Evolutionary conservation across 2,113 vertebrate species (phyloP), one percentile per base, ranked within the genome.

Genomic region (Notothenia rossii): DNA sequence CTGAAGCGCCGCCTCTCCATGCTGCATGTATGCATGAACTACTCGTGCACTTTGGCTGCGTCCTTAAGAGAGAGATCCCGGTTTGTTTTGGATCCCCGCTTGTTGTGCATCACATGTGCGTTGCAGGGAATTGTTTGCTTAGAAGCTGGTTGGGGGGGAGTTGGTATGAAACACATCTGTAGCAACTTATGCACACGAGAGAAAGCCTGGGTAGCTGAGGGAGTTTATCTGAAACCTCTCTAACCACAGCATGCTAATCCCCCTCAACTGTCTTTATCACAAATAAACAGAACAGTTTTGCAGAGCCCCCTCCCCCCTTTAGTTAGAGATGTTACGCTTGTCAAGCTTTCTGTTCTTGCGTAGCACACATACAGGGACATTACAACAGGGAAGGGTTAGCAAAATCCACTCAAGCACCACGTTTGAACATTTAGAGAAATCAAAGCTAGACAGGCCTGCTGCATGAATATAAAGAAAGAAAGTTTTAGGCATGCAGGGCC

Each of bases 11-110:
- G 80, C 60, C 59, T 86, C 75, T 78, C 25, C 48, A 40, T 49
- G 77, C 72, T 85, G 73, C 66, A 85, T 67, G 67, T 25, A 62
- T 60, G 77, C 36, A 86, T 91, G 81, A 86, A 86, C 68, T 77
- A 61, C 53, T 51, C 59, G 60, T 82, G 76, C 76, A 67, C 70
- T 86, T 75, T 85, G 72, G 77, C 75, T 76, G 58, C 53, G 20
- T 75, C 14, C 56, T 62, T 65, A 22, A 59, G 80, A 82, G 73
- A 66, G 55, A 75, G 22, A 62, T 43, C 61, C 5, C 10, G n/a
- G 33, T 65, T 29, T 33, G 14, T 12, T 17, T 64, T 36, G 36
- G 36, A 29, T 33, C 5, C 5, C 43, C 9, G 29, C 45, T 36
- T 15, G 20, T 50, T 15, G 50, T 71, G 43, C 67, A 60, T 50